These are phyloP conservation scores for Mormyrus lacerda DNA, from an alignment of 2,113 vertebrate species.

Conservation along the genomic window DNA sequence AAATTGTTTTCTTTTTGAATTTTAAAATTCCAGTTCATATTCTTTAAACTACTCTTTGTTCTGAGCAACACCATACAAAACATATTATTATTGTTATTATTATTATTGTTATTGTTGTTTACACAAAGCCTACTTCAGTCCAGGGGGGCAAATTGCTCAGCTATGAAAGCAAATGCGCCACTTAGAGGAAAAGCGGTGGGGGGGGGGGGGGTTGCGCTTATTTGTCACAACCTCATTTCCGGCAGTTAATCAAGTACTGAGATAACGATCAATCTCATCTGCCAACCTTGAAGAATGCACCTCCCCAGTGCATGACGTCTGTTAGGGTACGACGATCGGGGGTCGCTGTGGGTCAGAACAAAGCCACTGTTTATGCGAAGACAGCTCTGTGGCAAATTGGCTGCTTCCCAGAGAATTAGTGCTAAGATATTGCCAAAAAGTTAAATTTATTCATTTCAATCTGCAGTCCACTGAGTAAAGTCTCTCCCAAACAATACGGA, in stretches of 20 bases:
- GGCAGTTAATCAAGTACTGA: neutral
- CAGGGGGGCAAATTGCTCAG: neutral
- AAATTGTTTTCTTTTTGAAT: neutral
- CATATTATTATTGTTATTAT: neutral
- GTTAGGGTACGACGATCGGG: neutral
- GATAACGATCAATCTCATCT: conserved; percentile 8
- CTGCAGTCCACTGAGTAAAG: neutral
- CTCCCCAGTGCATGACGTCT: neutral
- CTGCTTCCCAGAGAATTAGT: neutral
- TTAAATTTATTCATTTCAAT: neutral
- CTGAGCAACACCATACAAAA: neutral
- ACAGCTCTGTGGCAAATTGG: neutral
- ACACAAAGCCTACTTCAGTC: neutral
- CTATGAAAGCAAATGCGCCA: neutral
- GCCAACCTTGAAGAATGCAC: neutral
- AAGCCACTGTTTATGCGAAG: neutral
- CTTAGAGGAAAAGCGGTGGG: neutral
- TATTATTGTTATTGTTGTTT: neutral
- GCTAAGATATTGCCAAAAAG: neutral
- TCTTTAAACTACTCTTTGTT: neutral
- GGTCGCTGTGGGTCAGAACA: neutral
- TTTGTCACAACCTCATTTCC: neutral
- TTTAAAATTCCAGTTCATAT: neutral
- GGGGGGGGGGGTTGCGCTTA: neutral
- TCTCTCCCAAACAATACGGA: neutral